A percentile compares a stretch with the other conserved stretches of the same genome.
Conservation (phyloP, 2,888 invertebrate species). For the Dinocampus coccinellae region DNA sequence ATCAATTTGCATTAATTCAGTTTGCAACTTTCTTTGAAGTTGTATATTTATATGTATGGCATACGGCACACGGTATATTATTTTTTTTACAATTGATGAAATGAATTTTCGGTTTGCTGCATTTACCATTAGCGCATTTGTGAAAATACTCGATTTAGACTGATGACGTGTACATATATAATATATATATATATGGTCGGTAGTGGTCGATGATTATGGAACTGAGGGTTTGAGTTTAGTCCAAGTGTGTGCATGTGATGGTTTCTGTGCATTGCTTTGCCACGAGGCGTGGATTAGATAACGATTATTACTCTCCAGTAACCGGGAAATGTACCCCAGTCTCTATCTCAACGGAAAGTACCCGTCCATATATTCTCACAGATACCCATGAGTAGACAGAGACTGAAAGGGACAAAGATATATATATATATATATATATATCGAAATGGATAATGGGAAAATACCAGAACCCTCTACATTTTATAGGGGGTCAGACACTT, state of each 20-base stretch:
- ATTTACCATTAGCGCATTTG: background rate
- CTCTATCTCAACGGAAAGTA: conserved; percentile 33
- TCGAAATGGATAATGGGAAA: conserved; percentile 1
- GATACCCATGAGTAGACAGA: conserved; percentile 11
- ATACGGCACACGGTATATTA: background rate
- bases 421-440: background rate
- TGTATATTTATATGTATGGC: background rate
- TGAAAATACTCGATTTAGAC: background rate
- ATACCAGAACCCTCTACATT: background rate
- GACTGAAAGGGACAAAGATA: background rate
- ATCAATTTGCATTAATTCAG: background rate
- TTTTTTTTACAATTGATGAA: background rate
- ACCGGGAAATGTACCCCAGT: conserved; percentile 27
- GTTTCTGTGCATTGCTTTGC: conserved; percentile 7
- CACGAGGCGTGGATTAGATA: conserved; percentile 40
- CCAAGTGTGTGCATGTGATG: conserved; percentile 18
- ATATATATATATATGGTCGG: background rate
- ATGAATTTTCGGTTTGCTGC: background rate
- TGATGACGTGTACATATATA: background rate
- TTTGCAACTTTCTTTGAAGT: conserved; percentile 6
- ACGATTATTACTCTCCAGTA: conserved; percentile 40
- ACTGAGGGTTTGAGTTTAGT: background rate
- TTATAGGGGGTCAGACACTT: background rate
- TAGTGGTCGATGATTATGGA: background rate
- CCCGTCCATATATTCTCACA: conserved; percentile 14